Conservation (phyloP, 2,113 vertebrate genomes). For the Leucosticte australis region DNA sequence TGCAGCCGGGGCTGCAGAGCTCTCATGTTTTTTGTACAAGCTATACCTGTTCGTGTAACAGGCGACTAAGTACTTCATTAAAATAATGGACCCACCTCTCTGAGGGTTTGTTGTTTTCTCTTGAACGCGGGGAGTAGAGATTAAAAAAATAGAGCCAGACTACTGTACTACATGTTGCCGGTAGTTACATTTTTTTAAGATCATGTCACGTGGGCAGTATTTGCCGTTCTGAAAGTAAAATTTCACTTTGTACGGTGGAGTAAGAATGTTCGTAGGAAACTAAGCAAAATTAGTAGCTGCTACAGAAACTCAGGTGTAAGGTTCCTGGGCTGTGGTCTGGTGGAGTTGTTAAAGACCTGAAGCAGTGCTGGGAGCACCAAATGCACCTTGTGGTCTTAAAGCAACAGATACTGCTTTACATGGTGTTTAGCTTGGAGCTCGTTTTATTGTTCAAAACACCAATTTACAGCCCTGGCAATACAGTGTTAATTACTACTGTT, state of each 20-base stretch:
- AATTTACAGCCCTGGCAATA: neutral
- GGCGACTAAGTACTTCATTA: neutral
- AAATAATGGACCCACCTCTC: neutral
- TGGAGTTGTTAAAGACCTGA: neutral
- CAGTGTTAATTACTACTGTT: neutral
- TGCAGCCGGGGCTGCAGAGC: neutral
- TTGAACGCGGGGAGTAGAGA: neutral
- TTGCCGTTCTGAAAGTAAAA: conserved; percentile 2
- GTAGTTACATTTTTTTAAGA: neutral
- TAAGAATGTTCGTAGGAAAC: neutral
- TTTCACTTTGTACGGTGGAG: neutral
- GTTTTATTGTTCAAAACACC: neutral
- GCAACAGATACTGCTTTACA: neutral
- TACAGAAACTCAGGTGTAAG: neutral
- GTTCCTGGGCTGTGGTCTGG: neutral
- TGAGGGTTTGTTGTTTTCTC: neutral
- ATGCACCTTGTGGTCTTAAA: neutral
- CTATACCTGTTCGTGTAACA: neutral
- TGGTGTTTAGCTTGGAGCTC: neutral
- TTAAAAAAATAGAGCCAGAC: neutral
- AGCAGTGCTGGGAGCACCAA: neutral
- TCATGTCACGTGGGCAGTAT: neutral
- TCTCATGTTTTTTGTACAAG: neutral
- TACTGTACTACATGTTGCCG: neutral
- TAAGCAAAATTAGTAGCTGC: neutral